These are phyloP conservation scores for Pantelozetes paolii DNA, from an alignment of 2,888 invertebrate species.

Conservation along the genomic window DNA sequence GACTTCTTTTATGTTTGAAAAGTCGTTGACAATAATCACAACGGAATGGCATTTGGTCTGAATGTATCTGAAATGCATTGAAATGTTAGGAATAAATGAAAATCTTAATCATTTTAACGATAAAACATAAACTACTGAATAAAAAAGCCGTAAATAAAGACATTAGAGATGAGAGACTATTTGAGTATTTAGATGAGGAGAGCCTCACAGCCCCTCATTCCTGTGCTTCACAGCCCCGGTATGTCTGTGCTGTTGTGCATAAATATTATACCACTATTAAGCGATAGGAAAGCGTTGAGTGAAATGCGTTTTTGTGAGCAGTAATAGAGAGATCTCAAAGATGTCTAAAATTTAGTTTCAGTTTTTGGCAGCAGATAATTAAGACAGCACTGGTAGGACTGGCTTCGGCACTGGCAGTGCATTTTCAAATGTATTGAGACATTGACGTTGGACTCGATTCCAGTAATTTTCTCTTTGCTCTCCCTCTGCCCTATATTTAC, in stretches of 20 bases:
- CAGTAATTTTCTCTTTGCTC: constrained; percentile 25
- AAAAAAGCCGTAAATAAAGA: constrained; percentile 30
- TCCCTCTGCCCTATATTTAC: constrained; percentile 34
- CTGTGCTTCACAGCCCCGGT: background rate
- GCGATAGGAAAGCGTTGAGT: constrained; percentile 18
- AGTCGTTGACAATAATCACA: constrained; percentile 85
- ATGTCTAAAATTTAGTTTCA: constrained; percentile 32
- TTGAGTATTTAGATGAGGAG: background rate
- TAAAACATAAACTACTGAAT: background rate
- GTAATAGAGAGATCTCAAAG: constrained; percentile 28
- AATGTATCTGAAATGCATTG: constrained; percentile 66
- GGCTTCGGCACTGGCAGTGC: background rate
- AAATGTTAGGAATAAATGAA: background rate
- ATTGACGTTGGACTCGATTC: constrained; percentile 33
- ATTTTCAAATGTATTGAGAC: constrained; percentile 14
- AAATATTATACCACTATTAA: constrained; percentile 31
- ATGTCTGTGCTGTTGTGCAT: constrained; percentile 4
- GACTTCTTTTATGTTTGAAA: constrained; percentile 89
- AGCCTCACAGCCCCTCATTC: background rate
- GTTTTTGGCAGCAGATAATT: constrained; percentile 34
- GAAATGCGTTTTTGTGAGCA: constrained; percentile 18
- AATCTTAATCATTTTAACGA: background rate
- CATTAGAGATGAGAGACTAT: constrained; percentile 3
- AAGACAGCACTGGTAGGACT: constrained; percentile 8
- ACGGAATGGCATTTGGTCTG: constrained; percentile 62